Base-by-base conservation (phyloP, 1,140 invertebrate genomes). In the Aphelinus atriplicis region DNA sequence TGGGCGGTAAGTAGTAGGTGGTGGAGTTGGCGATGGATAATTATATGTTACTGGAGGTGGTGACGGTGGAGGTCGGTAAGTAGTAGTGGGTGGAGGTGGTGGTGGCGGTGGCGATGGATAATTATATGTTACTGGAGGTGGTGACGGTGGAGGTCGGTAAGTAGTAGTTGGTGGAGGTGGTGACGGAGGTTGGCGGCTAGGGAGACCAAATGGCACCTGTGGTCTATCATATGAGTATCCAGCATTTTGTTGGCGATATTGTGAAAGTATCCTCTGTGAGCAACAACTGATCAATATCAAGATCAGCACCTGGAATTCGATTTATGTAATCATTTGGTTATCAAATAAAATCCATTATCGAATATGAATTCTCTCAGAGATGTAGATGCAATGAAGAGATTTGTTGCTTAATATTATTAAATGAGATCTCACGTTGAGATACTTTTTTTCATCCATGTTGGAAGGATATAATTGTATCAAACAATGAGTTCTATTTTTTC, bases 191-290 rank as follows among this genome's bases (percentile, higher is more conserved):
- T 63, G 50, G 1, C 53, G 77, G 2, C 9, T 56, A 56, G 82
- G 78, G 26, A 82, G 78, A 0, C 26, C 63, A 58, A 83, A 84
- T 47, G 80, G 66, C 71, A 83, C 60, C 45, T 71, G 72, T 9
- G 83, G 82, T 56, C 67, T 61, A 6, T 83, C 75, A 71, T 84
- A 84, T 47, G 72, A 77, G 64, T 84, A 84, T 65, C 82, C 83
- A 43, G 81, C 82, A 70, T 75, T 75, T 58, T 57, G 67, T 53
- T 70, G 67, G 1, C 61, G 66, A 60, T 70, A 70, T 78, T 84
- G 83, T 65, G 80, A 67, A 7, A 51, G 43, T 0, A 64, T 72
- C 58, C 77, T 71, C 51, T 56, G 61, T 58, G n/a, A 64, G 43
- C 55, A 72, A 69, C 46, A 76, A 66, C 65, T 77, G 42, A 83